phyloP scores from a whole-genome alignment of 2,888 invertebrate genomes.

The Rhagonycha fulva region DNA sequence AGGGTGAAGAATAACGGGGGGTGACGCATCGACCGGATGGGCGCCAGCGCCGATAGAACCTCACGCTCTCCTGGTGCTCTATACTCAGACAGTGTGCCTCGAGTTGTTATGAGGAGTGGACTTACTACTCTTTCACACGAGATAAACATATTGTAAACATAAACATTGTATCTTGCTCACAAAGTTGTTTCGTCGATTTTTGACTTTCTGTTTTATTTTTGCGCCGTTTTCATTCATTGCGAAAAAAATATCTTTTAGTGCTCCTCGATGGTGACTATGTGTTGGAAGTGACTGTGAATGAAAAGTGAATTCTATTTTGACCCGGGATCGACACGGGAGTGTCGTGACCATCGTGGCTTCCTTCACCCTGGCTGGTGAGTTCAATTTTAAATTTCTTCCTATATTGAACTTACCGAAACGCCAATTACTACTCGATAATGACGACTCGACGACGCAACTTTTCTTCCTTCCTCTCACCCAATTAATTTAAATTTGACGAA shows the following conservation, averaged over 20 bases:
- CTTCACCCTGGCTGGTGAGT: slow-evolving; percentile 51
- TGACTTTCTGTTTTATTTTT: slow-evolving; percentile 26
- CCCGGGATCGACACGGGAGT: slow-evolving; percentile 42
- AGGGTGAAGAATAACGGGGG: slow-evolving; percentile 45
- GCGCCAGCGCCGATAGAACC: slow-evolving; percentile 28
- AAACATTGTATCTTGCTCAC: slow-evolving; percentile 19
- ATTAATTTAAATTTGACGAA: neutral
- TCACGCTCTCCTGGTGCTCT: slow-evolving; percentile 30
- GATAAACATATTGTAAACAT: slow-evolving; percentile 27
- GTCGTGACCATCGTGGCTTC: slow-evolving; percentile 41
- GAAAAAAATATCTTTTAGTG: slow-evolving; percentile 8
- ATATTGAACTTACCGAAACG: neutral
- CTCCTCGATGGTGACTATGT: slow-evolving; percentile 30
- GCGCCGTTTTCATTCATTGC: neutral
- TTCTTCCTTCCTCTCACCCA: neutral
- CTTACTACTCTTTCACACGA: slow-evolving; percentile 16
- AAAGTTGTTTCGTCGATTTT: slow-evolving; percentile 7
- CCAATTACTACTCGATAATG: neutral
- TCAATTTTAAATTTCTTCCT: slow-evolving; percentile 5
- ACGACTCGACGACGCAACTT: neutral
- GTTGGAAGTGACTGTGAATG: slow-evolving; percentile 29
- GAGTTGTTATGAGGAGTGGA: slow-evolving; percentile 38
- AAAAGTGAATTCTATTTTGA: slow-evolving; percentile 34
- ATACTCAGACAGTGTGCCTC: slow-evolving; percentile 43
- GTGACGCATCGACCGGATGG: slow-evolving; percentile 48